A percentile compares a stretch with the other conserved stretches of the same genome.
Evolutionary conservation across 1,140 invertebrate genomes (phyloP).

Genomic region (Bombus breviceps): DNA sequence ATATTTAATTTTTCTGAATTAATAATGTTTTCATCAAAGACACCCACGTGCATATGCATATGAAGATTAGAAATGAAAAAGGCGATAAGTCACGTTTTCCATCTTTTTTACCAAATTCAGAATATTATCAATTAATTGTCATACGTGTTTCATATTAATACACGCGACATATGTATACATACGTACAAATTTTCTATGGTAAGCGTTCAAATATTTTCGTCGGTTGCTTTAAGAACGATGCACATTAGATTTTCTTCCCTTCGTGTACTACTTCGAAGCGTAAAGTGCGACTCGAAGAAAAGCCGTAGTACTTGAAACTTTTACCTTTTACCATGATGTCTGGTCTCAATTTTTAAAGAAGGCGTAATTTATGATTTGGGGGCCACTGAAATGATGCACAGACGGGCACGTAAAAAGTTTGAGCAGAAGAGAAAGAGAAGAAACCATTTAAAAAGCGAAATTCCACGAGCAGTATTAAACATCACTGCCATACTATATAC

Average conservation of each 20-base stretch:
- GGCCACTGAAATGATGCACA: slow-evolving; percentile 41
- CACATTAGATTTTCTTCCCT: background rate
- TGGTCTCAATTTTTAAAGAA: slow-evolving; percentile 29
- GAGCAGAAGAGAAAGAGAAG: slow-evolving; percentile 26
- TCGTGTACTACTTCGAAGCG: slow-evolving; percentile 1
- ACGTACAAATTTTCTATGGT: background rate
- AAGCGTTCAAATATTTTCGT: background rate
- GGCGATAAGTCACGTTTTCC: too few species aligned
- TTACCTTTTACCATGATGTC: background rate
- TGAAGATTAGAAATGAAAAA: too few species aligned
- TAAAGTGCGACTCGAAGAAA: background rate
- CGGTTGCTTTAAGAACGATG: background rate
- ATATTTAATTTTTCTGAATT: too few species aligned
- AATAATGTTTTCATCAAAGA: too few species aligned
- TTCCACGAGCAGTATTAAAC: slow-evolving; percentile 28
- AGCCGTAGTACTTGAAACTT: background rate
- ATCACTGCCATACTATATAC: background rate
- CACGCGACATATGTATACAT: too few species aligned
- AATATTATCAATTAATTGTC: too few species aligned
- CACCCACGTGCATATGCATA: too few species aligned
- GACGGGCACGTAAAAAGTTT: slow-evolving; percentile 27
- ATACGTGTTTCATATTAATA: too few species aligned
- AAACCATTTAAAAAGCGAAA: slow-evolving; percentile 25
- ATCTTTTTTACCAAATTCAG: too few species aligned
- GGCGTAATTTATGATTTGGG: slow-evolving; percentile 21